phyloP scores from a whole-genome alignment of 2,797 vertebrate species.

The Pachyuromys duprasi region DNA sequence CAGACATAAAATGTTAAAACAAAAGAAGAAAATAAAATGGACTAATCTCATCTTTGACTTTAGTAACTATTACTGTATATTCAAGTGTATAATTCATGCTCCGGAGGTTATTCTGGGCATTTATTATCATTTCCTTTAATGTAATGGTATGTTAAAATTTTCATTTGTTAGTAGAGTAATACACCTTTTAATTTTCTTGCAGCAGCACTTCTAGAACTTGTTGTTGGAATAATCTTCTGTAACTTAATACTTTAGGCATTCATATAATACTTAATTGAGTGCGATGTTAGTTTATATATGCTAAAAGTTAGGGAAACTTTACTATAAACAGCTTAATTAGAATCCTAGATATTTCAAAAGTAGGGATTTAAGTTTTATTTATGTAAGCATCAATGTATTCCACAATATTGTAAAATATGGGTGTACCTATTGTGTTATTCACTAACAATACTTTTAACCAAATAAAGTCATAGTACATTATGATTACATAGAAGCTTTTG shows the following conservation, averaged over 20 bases:
- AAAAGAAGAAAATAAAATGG: constrained; percentile 36
- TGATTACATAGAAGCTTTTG: not conserved
- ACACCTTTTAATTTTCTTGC: not conserved
- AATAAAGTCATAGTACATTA: not conserved
- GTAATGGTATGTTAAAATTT: constrained; percentile 24
- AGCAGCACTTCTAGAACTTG: constrained; percentile 2
- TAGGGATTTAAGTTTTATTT: constrained; percentile 8
- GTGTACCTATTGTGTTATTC: not conserved
- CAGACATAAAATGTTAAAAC: not conserved
- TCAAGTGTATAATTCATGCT: not conserved
- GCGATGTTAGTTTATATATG: not conserved
- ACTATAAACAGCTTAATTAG: not conserved
- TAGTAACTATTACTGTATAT: constrained; percentile 4
- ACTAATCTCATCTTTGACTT: constrained; percentile 51
- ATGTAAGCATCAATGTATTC: constrained; percentile 3
- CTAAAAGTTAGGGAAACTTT: constrained; percentile 30
- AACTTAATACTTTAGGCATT: constrained; percentile 51
- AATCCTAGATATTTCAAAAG: not conserved
- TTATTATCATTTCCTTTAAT: not conserved
- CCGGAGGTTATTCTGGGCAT: not conserved
- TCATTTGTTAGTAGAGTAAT: not conserved
- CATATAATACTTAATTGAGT: constrained; percentile 28
- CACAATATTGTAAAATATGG: constrained; percentile 1
- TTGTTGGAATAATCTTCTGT: constrained; percentile 28
- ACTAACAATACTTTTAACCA: not conserved